Evolutionary conservation across 2,888 invertebrate genomes (phyloP), one percentile per base, ranked within the genome.

Genomic region (Bellardia pandia): DNA sequence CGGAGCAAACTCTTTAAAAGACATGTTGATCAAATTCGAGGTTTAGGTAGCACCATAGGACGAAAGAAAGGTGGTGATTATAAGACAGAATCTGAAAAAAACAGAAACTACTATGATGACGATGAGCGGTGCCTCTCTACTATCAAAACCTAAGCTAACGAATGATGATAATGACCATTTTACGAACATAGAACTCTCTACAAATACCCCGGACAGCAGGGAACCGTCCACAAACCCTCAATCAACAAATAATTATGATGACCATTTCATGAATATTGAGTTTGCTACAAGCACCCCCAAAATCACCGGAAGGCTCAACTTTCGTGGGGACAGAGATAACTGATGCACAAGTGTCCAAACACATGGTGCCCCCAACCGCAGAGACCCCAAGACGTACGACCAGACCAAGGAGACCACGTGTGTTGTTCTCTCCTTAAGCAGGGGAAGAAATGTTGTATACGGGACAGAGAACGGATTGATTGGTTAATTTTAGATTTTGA

Each of bases 21-120:
- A 45, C 60, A 74, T n/a, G 45, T 74, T 30, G 14, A 74, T 42
- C 60, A 74, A 30, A 60, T 74, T 60, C 58, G 74, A n/a, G 56
- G 37, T 48, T n/a, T n/a, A n/a, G n/a, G n/a, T n/a, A n/a, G n/a
- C n/a, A 5, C 14, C 3, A 69, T 6, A 30, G 51, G 2, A 33
- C 48, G 8, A 30, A 9, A 48, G 14, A 33, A 30, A 33, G n/a
- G n/a, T 33, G 33, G 33, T 51, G n/a, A n/a, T n/a, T n/a, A n/a
- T n/a, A n/a, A n/a, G n/a, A n/a, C n/a, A n/a, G 33, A 33, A 33
- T 33, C 33, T 30, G 3, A 14, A 69, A 69, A 33, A 9, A 69
- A 48, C n/a, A 14, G 7, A 30, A 69, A 7, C n/a, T n/a, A 33
- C 69, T 6, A 51, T 23, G 51, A 7, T 33, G 14, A 14, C 23